These are phyloP conservation scores for Pseudolaguvia tuberculata DNA, from an alignment of 2,113 vertebrate genomes.

Conservation along the genomic window DNA sequence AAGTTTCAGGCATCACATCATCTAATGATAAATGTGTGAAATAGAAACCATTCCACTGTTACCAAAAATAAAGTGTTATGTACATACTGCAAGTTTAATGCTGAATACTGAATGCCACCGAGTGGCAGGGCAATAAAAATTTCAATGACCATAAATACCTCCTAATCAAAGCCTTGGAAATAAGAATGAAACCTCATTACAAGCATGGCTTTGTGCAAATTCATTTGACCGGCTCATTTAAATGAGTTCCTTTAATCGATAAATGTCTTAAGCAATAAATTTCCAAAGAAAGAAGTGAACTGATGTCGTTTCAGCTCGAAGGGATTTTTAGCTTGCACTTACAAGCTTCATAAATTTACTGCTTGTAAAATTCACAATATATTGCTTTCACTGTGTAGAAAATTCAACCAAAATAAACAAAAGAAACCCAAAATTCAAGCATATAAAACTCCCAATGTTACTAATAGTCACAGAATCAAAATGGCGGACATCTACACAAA, in stretches of 20 bases:
- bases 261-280: conserved; percentile 6
- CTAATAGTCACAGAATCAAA: not conserved
- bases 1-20: not conserved
- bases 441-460: not conserved
- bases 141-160: not conserved
- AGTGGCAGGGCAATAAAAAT: not conserved
- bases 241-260: conserved; percentile 10
- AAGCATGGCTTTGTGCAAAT: conserved; percentile 4
- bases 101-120: not conserved
- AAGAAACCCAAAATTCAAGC: not conserved
- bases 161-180: not conserved
- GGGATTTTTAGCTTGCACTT: not conserved
- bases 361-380: not conserved
- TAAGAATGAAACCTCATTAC: conserved; percentile 1
- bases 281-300: conserved; percentile 14
- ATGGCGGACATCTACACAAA: not conserved
- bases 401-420: not conserved
- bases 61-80: not conserved
- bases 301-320: not conserved
- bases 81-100: not conserved
- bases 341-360: not conserved
- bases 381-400: not conserved
- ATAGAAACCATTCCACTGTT: not conserved
- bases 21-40: not conserved
- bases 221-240: not conserved